Evolutionary conservation across 2,113 vertebrate genomes (phyloP), one percentile per base, ranked within the genome.

Genomic region (Camarhynchus parvulus): DNA sequence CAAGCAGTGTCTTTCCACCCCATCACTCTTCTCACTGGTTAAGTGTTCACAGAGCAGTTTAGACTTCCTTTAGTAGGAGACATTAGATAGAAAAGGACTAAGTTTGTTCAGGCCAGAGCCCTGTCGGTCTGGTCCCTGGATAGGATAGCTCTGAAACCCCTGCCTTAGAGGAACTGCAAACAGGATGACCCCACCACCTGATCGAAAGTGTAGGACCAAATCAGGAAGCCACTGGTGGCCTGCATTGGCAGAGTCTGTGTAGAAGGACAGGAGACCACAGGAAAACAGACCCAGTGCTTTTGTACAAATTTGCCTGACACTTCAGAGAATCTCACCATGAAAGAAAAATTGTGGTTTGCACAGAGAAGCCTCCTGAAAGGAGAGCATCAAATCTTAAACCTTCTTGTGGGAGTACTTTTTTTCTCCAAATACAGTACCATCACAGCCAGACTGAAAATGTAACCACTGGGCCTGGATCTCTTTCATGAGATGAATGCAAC

Each of bases 201-300:
- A 52, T 3, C 0, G 0, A 74, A 81, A 33, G 24, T 41, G 7
- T 9, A 1, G 8, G 11, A 47, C 31, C 7, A 4, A 8, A 28
- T 24, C 42, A 81, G 56, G 21, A 47, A 79, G 35, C 9, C 22
- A 39, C 33, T 21, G 14, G 22, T 25, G 21, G 55, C 41, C 67
- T 42, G 31, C 9, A 16, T 9, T 50, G 33, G 47, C 15, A 33
- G 35, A 59, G 11, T 39, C 33, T 0, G 0, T 33, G 16, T 11
- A 37, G 24, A n/a, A 70, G 27, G 30, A 64, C 28, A 47, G 37
- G 68, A 68, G 20, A 15, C 27, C 15, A 16, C 27, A 61, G 41
- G 24, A 78, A 78, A 82, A 85, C 4, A 93, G 56, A 28, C 10
- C 13, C 41, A 53, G 28, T 22, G 17, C 8, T 79, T 75, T 68